Evolutionary conservation across 2,888 invertebrate species (phyloP), one percentile per base, ranked within the genome.

Genomic region (Norana najaformis): DNA sequence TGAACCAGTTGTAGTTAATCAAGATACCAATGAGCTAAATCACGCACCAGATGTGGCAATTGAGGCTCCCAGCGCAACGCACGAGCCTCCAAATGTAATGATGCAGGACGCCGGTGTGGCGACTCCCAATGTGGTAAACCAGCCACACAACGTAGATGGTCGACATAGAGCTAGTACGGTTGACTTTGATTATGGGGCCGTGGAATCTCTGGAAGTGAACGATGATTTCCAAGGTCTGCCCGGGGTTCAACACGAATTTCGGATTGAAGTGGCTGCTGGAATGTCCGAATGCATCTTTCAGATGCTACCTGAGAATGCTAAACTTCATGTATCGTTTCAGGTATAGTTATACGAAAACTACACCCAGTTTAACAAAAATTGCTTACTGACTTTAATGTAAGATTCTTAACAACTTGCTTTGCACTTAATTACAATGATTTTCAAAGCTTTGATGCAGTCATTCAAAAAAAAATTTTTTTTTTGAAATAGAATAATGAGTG

Each of bases 281-380:
- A 36, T 18, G 35, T 35, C 35, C 4, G 35, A 83, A 36, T 83
- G 83, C 83, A 36, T 36, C 83, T 83, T 36, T 36, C 83, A 83
- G 83, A 83, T 18, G 83, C 20, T 83, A 4, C 6, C 83, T 2
- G 83, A 20, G 35, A 83, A 83, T 83, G 83, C 83, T 20, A 18
- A 36, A 36, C 83, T 83, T 14, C 36, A 83, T 35, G 83, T 83
- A 36, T 83, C 83, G n/a, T 83, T 83, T 83, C 83, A 83, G 83
- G 83, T 83, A 36, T 20, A 35, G 35, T n/a, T 34, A 35, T 3
- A 34, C 13, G 83, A 53, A 53, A 53, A 53, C 23, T 30, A 1
- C 53, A 53, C n/a, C n/a, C n/a, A n/a, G n/a, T n/a, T n/a, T n/a
- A n/a, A n/a, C 5, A 53, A 53, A 53, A 23, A 30, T 53, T 53